Conservation (phyloP, 2,797 vertebrate genomes). For the Cercopithecus hamlyni region DNA sequence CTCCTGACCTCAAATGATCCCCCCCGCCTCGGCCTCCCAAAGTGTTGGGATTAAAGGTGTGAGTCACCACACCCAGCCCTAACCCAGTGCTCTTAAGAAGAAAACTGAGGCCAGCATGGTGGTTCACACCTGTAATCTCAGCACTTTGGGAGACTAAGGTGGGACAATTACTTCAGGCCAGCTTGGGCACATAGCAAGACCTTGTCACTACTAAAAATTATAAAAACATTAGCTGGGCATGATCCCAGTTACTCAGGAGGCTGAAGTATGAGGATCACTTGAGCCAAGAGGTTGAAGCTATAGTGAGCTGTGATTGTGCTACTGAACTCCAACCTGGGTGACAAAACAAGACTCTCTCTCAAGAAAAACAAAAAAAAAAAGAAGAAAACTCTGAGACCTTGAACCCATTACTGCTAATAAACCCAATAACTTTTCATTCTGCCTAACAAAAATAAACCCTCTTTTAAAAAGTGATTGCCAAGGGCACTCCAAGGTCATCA, state of each 20-base stretch:
- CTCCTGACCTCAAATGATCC: background rate
- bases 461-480: background rate
- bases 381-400: background rate
- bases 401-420: background rate
- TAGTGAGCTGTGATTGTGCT: background rate
- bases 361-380: background rate
- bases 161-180: background rate
- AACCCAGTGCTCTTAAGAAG: background rate
- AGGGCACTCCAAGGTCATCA: background rate
- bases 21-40: background rate
- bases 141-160: too few relatives aligned
- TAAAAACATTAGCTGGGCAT: background rate
- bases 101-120: background rate
- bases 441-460: background rate
- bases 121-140: background rate
- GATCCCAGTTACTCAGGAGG: background rate
- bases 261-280: background rate
- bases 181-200: background rate
- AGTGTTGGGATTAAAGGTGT: background rate
- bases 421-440: background rate
- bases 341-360: background rate
- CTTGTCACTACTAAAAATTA: background rate
- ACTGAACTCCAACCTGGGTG: background rate
- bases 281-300: background rate
- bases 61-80: background rate